Conservation (phyloP, 2,888 invertebrate species). For the Aproaerema taeniolella region DNA sequence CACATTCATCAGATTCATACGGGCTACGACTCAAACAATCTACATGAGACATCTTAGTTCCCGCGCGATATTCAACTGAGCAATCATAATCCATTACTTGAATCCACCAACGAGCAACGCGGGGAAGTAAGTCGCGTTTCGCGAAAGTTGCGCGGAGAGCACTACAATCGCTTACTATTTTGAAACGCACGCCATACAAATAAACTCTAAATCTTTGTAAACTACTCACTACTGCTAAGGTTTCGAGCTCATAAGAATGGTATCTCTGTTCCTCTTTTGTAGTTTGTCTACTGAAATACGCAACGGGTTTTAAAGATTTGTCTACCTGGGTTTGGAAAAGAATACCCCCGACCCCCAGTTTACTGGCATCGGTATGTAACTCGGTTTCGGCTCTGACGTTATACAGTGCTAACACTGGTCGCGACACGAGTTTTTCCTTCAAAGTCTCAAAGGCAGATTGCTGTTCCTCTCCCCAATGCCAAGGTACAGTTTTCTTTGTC, state of each 20-base stretch:
- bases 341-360: conserved; percentile 12
- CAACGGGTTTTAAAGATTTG: conserved; percentile 9
- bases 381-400: conserved; percentile 7
- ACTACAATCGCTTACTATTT: conserved; percentile 4
- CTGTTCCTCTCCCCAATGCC: too few species aligned
- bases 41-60: conserved; percentile 1
- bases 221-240: conserved; percentile 13
- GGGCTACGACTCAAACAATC: conserved; percentile 7
- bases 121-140: conserved; percentile 6
- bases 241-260: conserved; percentile 15
- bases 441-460: conserved; percentile 3
- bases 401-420: conserved; percentile 12
- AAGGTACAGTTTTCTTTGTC: conserved; percentile 9
- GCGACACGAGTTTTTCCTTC: conserved; percentile 7
- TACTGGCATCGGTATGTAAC: conserved; percentile 9
- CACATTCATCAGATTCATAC: too few species aligned
- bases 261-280: conserved; percentile 11
- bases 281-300: conserved; percentile 13
- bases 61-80: conserved; percentile 4
- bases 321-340: conserved; percentile 10
- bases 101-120: conserved; percentile 8
- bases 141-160: conserved; percentile 1
- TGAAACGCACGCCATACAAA: neutral
- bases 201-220: conserved; percentile 10
- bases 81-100: conserved; percentile 6